phyloP scores from a whole-genome alignment of 1,140 invertebrate genomes.

The Scaptomyza graminum region DNA sequence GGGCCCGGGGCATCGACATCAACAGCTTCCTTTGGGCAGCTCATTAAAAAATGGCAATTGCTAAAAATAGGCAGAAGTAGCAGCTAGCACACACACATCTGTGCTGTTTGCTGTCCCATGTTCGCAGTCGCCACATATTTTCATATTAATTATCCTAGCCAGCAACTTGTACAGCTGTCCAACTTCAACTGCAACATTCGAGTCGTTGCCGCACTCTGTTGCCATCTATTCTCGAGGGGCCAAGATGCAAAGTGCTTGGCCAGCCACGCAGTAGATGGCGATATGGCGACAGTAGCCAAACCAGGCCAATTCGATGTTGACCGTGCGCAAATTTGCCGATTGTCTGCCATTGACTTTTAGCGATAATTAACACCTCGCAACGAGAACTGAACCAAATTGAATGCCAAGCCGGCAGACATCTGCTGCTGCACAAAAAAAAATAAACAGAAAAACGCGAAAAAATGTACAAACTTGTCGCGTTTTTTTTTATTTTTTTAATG shows the following conservation, averaged over 20 bases:
- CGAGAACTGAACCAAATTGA: constrained; percentile 71
- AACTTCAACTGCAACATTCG: constrained; percentile 21
- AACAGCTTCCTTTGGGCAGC: constrained; percentile 44
- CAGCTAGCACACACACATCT: constrained; percentile 49
- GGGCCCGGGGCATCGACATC: constrained; percentile 36
- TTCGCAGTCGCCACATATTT: constrained; percentile 62
- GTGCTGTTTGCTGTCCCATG: constrained; percentile 25
- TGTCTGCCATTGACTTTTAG: constrained; percentile 78
- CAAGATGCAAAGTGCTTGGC: constrained; percentile 58
- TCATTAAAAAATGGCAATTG: constrained; percentile 67
- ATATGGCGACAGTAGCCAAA: constrained; percentile 41
- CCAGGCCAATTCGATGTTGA: constrained; percentile 52
- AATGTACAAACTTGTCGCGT: constrained; percentile 43
- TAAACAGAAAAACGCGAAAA: neutral
- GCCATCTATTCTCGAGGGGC: constrained; percentile 55
- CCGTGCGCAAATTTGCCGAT: constrained; percentile 73
- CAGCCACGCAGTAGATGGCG: constrained; percentile 14
- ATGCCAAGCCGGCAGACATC: constrained; percentile 39
- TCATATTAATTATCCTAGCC: constrained; percentile 77
- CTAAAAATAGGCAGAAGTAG: constrained; percentile 70
- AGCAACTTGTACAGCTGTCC: constrained; percentile 60
- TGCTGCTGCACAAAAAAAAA: constrained; percentile 48
- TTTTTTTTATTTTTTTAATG: constrained; percentile 43
- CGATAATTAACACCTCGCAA: constrained; percentile 80
- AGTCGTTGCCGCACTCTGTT: constrained; percentile 11